phyloP scores from a whole-genome alignment of 2,797 vertebrate genomes.

The Pangasius macronema region DNA sequence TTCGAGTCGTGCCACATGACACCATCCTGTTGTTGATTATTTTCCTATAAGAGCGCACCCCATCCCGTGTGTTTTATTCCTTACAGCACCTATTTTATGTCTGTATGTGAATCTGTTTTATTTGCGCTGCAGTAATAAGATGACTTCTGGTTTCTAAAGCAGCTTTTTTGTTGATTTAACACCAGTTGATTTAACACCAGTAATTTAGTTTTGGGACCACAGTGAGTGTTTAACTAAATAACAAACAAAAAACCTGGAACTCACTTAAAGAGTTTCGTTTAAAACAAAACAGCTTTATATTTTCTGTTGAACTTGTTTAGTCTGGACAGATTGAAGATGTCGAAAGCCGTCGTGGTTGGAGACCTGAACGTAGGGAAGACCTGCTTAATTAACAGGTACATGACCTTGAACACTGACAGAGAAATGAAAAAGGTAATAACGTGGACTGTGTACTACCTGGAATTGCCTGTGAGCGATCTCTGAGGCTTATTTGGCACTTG shows the following conservation, averaged over 20 bases:
- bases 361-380: conserved; percentile 93
- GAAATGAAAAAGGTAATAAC: not conserved
- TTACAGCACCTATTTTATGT: no score
- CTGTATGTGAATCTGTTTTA: no score
- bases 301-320: conserved; percentile 32
- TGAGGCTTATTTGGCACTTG: not conserved
- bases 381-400: conserved; percentile 90
- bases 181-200: no score
- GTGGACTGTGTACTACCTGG: not conserved
- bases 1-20: no score
- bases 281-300: not conserved
- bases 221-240: not conserved
- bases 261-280: not conserved
- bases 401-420: not conserved
- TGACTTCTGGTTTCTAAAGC: no score
- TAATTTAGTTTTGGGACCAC: not conserved
- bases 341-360: conserved; percentile 91
- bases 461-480: not conserved
- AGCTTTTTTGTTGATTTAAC: no score
- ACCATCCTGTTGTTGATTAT: no score
- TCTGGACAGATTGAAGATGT: conserved; percentile 82
- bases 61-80: no score
- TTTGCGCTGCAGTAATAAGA: no score
- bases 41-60: no score
- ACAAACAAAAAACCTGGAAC: not conserved